Evolutionary conservation across 2,113 vertebrate species (phyloP), one percentile per base, ranked within the genome.

Genomic region (Zosterops lateralis): DNA sequence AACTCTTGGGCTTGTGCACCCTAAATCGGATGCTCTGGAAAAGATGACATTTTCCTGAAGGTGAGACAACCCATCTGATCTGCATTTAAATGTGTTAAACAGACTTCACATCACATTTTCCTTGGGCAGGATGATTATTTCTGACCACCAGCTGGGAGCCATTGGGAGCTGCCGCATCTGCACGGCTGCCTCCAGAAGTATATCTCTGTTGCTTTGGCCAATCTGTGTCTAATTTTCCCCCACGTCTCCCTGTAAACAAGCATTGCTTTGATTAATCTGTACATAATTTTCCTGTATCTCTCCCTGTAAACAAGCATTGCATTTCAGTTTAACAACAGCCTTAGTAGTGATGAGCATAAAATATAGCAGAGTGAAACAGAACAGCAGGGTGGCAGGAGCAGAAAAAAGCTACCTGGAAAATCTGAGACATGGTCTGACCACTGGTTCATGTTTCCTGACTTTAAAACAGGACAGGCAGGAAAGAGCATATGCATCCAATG

Each of bases 311-410:
- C 58, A 85, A 73, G 50, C 50, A 68, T 44, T 87, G 73, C 65
- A 45, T 90, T 95, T 92, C 65, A 89, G 77, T 89, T 90, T 92
- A 78, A 75, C 72, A 90, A 44, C 57, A 74, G 45, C 12, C 58
- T 65, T 32, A 82, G 24, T 36, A 82, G 29, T 50, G 66, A 92
- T 45, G 17, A 92, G 31, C 42, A 34, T 57, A 84, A 82, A 91
- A 66, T 45, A 78, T 3, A 60, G 21, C 42, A 73, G 29, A 84
- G 17, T 18, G n/a, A 92, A 66, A 64, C 26, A 64, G 34, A 89
- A 42, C 32, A 76, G 57, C 28, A 18, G 2, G 10, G 54, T 82
- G 66, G 71, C 25, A 89, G 50, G n/a, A 78, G 36, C 36, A 80
- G 57, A 71, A 75, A 42, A 64, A 74, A 84, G 7, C 11, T 47